Evolutionary conservation across 92 coral and sea anemone genomes (phyloP), one percentile per base, ranked within the genome.

Genomic region (Muricea muricata): DNA sequence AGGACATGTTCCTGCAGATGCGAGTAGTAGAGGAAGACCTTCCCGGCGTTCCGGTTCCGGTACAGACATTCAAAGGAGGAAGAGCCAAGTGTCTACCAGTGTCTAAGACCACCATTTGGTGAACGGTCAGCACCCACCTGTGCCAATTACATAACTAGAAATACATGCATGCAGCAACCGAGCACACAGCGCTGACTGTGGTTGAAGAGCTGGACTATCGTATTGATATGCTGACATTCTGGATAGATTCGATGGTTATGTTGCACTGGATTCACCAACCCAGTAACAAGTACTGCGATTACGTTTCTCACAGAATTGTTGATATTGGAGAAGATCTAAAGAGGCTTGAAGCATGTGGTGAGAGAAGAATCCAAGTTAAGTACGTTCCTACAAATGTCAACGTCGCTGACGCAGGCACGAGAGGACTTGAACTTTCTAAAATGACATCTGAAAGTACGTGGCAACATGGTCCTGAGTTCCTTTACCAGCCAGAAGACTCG

Each of bases 1-100:
- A 89, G 34, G 88, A 78, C 77, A 82, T 87, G 88, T 87, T 87
- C 74, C 46, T 85, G 11, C 93, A 87, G 56, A 78, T 90, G 87
- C 67, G 74, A 41, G 93, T 86, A 28, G 71, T 47, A 13, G 30
- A n/a, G 52, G 93, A 46, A 58, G 93, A 80, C 58, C 84, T 87
- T 55, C n/a, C 80, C 41, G 18, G 82, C 84, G 17, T 69, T 90
- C 12, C 86, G 85, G 32, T 90, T 86, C 56, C 78, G 87, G 50
- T 90, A 90, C 88, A 65, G 52, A 20, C 81, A 87, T 73, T 80
- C 87, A 12, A 41, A 35, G 0, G 82, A 55, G 10, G 65, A 80
- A n/a, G 74, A 48, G 13, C 73, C 80, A 1, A 75, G 54, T 40
- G 86, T 80, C 76, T 89, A 85, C 20, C 87, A 86, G 76, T 81